Conservation (phyloP, 1,140 invertebrate species). For the Bombus pyrosoma region DNA sequence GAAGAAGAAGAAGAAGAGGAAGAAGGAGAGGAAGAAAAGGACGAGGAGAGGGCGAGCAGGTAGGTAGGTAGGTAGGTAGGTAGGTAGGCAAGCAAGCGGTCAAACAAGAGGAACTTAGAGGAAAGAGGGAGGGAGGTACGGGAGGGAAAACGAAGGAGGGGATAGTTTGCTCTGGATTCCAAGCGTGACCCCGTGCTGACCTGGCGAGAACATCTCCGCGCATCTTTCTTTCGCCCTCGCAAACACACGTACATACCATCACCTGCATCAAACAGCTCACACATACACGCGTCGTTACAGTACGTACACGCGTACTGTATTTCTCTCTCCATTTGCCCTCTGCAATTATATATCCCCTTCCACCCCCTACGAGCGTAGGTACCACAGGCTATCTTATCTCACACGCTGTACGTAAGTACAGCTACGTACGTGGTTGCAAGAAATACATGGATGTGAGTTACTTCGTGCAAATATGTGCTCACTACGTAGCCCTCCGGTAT, state of each 20-base stretch:
- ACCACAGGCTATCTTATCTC: constrained; percentile 66
- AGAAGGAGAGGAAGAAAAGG: constrained; percentile 23
- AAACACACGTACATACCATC: constrained; percentile 32
- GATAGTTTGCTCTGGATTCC: constrained; percentile 83
- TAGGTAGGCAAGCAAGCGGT: constrained; percentile 55
- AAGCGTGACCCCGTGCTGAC: constrained; percentile 81
- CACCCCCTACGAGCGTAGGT: constrained; percentile 39
- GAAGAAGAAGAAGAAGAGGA: neutral
- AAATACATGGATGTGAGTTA: constrained; percentile 59
- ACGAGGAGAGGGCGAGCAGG: constrained; percentile 26
- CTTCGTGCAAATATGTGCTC: constrained; percentile 51
- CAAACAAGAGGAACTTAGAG: constrained; percentile 55
- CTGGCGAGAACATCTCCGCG: constrained; percentile 81
- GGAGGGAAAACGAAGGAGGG: constrained; percentile 66
- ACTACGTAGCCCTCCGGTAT: constrained; percentile 19
- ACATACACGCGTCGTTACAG: neutral
- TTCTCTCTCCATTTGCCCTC: constrained; percentile 56
- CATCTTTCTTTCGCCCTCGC: constrained; percentile 69
- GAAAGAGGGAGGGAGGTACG: constrained; percentile 50
- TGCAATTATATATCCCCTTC: constrained; percentile 64
- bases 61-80: constrained; percentile 51
- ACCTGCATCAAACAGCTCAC: neutral
- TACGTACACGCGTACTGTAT: constrained; percentile 42
- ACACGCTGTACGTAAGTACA: constrained; percentile 63
- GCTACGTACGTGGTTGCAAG: constrained; percentile 62